Evolutionary conservation across 2,888 invertebrate species (phyloP).

Genomic region (Drosophila dives): DNA sequence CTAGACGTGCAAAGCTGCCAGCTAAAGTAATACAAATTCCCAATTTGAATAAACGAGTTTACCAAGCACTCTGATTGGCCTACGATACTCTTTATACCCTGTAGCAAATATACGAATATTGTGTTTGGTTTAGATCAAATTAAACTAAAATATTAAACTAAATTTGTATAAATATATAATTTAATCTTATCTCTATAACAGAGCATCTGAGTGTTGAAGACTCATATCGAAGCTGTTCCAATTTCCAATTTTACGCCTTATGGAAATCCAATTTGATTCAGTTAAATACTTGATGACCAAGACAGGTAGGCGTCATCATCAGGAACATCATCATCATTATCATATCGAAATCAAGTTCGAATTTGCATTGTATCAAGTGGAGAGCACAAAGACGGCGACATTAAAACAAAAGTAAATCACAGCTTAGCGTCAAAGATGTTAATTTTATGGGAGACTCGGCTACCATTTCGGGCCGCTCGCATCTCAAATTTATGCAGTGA

Average conservation of each 20-base stretch:
- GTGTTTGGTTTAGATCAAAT: neutral
- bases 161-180: neutral
- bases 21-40: conserved; percentile 34
- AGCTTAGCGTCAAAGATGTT: conserved; percentile 82
- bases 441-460: conserved; percentile 71
- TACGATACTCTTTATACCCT: conserved; percentile 20
- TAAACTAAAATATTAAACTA: neutral
- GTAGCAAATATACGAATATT: neutral
- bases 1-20: conserved; percentile 52
- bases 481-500: conserved; percentile 61
- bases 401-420: conserved; percentile 84
- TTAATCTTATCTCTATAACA: neutral
- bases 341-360: conserved; percentile 63
- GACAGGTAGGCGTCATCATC: conserved; percentile 69
- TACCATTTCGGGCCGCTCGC: conserved; percentile 64
- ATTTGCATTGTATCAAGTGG: conserved; percentile 56
- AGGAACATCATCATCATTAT: conserved; percentile 28
- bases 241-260: conserved; percentile 44
- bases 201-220: conserved; percentile 11
- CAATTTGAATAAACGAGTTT: conserved; percentile 37
- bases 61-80: conserved; percentile 32
- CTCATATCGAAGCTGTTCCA: neutral
- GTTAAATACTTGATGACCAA: conserved; percentile 47
- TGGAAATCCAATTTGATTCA: conserved; percentile 72
- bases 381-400: conserved; percentile 69